Evolutionary conservation across 1,140 invertebrate species (phyloP).

Genomic region (Solenopsis invicta): DNA sequence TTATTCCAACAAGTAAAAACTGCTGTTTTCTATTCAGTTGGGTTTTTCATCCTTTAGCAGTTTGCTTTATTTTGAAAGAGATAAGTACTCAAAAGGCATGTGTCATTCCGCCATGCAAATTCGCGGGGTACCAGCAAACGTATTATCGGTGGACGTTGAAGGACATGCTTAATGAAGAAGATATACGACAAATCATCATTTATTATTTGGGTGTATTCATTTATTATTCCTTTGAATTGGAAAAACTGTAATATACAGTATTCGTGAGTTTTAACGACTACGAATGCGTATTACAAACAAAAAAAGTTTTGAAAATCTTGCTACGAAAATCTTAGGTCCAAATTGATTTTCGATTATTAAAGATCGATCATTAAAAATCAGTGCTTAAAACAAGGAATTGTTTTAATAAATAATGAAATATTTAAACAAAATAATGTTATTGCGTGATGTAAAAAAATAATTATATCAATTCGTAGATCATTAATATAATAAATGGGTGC

Average conservation of each 20-base stretch:
- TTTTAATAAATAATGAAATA: not conserved
- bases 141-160: slow-evolving; percentile 38
- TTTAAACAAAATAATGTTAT: not conserved
- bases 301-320: not conserved
- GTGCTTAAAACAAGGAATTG: not conserved
- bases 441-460: not conserved
- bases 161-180: slow-evolving; percentile 19
- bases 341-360: no score
- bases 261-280: not conserved
- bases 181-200: not conserved
- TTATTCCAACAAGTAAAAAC: not conserved
- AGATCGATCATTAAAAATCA: no score
- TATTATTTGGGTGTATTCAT: not conserved
- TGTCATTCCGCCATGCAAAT: slow-evolving; percentile 5
- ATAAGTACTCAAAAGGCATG: not conserved
- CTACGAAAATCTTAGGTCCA: not conserved
- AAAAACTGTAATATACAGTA: not conserved
- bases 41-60: not conserved
- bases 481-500: not conserved
- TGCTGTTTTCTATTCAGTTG: not conserved
- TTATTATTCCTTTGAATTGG: not conserved
- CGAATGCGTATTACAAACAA: not conserved
- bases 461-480: not conserved
- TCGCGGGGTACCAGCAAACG: not conserved
- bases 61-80: not conserved